Evolutionary conservation across 2,113 vertebrate species (phyloP), one percentile per base, ranked within the genome.

Genomic region (Myrmophylax atrothorax): DNA sequence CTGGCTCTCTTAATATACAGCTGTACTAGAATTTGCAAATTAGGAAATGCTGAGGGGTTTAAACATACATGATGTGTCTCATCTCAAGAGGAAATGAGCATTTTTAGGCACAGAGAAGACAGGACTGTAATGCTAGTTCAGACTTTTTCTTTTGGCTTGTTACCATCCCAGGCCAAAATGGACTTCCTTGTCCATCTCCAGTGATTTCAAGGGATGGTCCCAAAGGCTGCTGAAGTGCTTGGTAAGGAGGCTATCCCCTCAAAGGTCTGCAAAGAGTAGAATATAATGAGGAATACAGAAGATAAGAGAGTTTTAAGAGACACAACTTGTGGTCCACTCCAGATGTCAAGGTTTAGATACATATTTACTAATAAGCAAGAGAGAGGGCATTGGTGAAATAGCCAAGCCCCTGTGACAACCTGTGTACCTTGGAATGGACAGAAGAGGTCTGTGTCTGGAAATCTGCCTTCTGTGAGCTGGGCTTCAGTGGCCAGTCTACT

Each of bases 1-100:
- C 87, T 91, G 81, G 47, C 29, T 91, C 38, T 87, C 93, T 90
- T 93, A 93, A 85, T 67, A 62, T 91, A 73, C 84, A 89, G 70
- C 84, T 91, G 58, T 80, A 76, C 50, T 69, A 50, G 59, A 79
- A 62, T 90, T 94, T 88, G 70, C 58, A 85, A 69, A 83, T 25
- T 31, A 66, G 81, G 70, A 17, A 76, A 85, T 59, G 82, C 89
- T 93, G 82, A 56, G 38, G 72, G 52, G 12, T 52, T 88, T 93
- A 90, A 67, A 76, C 74, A 42, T 79, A 33, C 37, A 42, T 55
- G 38, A 37, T 73, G 9, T 84, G 81, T 92, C 74, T 93, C 1
- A 0, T 82, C 89, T 91, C 6, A 1, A 82, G 62, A 82, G 87
- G 74, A 84, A 89, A 85, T 85, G 19, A 91, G n/a, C 22, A 22